phyloP scores from a whole-genome alignment of 2,888 invertebrate species.

The Scaptomyza tumidula region DNA sequence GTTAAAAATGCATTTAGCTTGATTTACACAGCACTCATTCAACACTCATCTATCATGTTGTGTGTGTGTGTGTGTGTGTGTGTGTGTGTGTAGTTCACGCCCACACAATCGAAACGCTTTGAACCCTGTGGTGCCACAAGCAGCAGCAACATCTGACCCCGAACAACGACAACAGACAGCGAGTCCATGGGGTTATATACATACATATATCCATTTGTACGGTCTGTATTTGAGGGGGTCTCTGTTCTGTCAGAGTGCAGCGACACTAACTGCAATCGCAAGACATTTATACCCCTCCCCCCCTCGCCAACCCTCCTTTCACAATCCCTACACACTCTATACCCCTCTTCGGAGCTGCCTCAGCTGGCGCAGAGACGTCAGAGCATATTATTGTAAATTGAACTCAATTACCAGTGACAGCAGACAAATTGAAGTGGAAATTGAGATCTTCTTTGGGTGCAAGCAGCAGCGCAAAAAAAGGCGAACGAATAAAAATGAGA shows the following conservation, averaged over 20 bases:
- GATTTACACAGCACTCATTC: slow-evolving; percentile 28
- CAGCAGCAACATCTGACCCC: slow-evolving; percentile 46
- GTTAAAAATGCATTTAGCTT: slow-evolving; percentile 22
- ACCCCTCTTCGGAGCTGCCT: slow-evolving; percentile 17
- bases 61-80: not conserved
- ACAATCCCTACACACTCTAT: not conserved
- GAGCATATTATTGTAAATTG: slow-evolving; percentile 82
- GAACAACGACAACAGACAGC: slow-evolving; percentile 24
- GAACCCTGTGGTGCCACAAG: slow-evolving; percentile 42
- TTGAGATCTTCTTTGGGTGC: slow-evolving; percentile 80
- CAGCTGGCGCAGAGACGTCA: slow-evolving; percentile 72
- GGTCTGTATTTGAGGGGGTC: slow-evolving; percentile 5
- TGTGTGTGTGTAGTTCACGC: slow-evolving; percentile 40
- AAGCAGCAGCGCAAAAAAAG: not conserved
- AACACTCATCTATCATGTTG: slow-evolving; percentile 35
- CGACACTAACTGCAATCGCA: slow-evolving; percentile 74
- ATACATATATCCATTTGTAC: not conserved
- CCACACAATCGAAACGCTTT: slow-evolving; percentile 61
- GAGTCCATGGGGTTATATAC: slow-evolving; percentile 6
- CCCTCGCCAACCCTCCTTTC: too few species aligned
- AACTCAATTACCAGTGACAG: slow-evolving; percentile 84
- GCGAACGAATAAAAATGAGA: slow-evolving; percentile 66
- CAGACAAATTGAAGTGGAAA: slow-evolving; percentile 84
- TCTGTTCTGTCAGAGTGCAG: slow-evolving; percentile 31
- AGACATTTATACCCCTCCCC: slow-evolving; percentile 74